phyloP scores from a whole-genome alignment of 2,888 invertebrate genomes.

The Chrysina gloriosa region DNA sequence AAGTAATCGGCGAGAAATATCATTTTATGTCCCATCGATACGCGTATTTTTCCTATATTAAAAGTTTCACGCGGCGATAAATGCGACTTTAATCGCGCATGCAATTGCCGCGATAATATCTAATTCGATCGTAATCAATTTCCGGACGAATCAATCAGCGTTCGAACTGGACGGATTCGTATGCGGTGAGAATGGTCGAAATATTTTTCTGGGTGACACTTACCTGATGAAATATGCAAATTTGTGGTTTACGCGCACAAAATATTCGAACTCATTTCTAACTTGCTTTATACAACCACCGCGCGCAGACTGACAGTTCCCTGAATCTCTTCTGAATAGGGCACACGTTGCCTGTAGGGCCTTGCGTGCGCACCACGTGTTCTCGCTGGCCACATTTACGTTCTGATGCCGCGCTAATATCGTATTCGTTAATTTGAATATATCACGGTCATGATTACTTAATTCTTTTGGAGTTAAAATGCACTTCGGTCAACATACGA shows the following conservation, averaged over 20 bases:
- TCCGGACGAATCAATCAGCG: neutral
- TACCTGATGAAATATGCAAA: slow-evolving; percentile 46
- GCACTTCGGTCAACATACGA: neutral
- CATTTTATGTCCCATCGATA: neutral
- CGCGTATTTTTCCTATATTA: too few relatives aligned
- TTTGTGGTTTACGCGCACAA: slow-evolving; percentile 45
- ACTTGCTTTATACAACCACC: slow-evolving; percentile 52
- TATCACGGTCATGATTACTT: neutral
- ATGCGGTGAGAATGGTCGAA: too few relatives aligned
- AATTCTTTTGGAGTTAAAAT: slow-evolving; percentile 60
- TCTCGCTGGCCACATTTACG: slow-evolving; percentile 30
- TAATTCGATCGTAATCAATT: neutral
- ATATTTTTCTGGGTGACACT: slow-evolving; percentile 3
- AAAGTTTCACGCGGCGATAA: slow-evolving; percentile 2
- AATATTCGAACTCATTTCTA: slow-evolving; percentile 49
- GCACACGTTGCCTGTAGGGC: slow-evolving; percentile 59
- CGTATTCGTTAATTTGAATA: slow-evolving; percentile 3
- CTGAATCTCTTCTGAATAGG: slow-evolving; percentile 49
- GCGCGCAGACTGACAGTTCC: slow-evolving; percentile 58
- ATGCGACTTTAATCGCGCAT: neutral
- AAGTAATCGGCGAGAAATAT: slow-evolving; percentile 19
- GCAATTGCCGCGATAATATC: neutral
- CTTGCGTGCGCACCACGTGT: slow-evolving; percentile 64
- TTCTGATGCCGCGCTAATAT: neutral
- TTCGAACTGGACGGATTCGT: neutral